Evolutionary conservation across 2,888 invertebrate genomes (phyloP).

Genomic region (Belgica antarctica): DNA sequence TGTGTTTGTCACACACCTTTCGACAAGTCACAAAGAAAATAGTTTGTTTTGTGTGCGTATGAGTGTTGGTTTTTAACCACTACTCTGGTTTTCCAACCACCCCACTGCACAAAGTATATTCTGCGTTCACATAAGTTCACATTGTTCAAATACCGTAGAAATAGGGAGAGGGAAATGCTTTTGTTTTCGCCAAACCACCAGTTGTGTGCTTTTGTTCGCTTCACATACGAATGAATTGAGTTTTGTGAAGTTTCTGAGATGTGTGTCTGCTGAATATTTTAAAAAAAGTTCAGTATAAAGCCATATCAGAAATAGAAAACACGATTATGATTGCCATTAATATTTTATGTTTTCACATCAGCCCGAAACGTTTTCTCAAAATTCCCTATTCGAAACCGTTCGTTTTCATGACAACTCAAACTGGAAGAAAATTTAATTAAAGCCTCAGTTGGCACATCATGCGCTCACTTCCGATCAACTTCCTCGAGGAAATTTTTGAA

Average conservation of each 20-base stretch:
- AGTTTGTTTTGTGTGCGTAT: too few species aligned
- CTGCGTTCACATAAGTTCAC: too few species aligned
- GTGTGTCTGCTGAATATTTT: background rate
- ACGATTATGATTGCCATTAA: conserved; percentile 21
- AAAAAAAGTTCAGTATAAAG: background rate
- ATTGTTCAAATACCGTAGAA: too few species aligned
- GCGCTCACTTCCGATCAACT: too few species aligned
- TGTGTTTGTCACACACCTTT: too few species aligned
- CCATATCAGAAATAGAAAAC: background rate
- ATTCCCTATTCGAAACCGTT: background rate
- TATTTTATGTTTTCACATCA: background rate
- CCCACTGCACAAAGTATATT: too few species aligned
- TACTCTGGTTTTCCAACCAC: too few species aligned
- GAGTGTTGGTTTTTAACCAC: too few species aligned
- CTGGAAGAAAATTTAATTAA: background rate
- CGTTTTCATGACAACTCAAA: background rate
- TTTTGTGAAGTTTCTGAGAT: background rate
- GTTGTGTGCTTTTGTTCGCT: background rate
- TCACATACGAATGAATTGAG: background rate
- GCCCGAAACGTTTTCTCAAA: background rate
- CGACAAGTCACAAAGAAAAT: too few species aligned
- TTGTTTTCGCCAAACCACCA: background rate
- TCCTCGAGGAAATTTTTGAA: too few species aligned
- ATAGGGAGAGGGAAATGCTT: background rate
- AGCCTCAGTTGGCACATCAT: too few species aligned